A percentile compares a stretch with the other conserved stretches of the same genome.
Evolutionary conservation across 1,140 invertebrate genomes (phyloP).

Genomic region (Lethrus apterus): DNA sequence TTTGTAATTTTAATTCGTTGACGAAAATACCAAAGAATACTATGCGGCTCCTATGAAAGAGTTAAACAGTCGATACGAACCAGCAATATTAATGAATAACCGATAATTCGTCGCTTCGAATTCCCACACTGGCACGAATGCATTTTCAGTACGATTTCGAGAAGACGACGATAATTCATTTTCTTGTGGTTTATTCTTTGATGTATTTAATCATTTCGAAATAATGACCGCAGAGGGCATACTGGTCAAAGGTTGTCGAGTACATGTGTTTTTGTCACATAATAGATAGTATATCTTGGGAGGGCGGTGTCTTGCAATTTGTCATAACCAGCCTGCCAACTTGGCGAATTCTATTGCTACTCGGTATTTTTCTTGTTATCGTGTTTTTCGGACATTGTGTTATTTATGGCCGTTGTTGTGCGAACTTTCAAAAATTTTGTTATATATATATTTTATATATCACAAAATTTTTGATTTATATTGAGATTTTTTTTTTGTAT

Average conservation of each 20-base stretch:
- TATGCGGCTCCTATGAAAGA: too few relatives aligned
- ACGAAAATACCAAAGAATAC: too few relatives aligned
- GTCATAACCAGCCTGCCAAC: conserved; percentile 27
- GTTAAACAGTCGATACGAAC: too few relatives aligned
- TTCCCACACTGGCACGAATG: too few relatives aligned
- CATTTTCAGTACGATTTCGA: too few relatives aligned
- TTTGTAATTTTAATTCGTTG: too few relatives aligned
- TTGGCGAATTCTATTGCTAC: conserved; percentile 22
- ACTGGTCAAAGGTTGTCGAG: conserved; percentile 25
- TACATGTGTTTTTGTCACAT: conserved; percentile 35
- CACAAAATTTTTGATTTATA: too few relatives aligned
- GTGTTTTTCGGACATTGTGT: conserved; percentile 23
- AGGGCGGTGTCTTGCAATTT: conserved; percentile 28
- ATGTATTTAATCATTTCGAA: conserved; percentile 14
- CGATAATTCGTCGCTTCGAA: too few relatives aligned
- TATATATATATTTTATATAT: conserved; percentile 6
- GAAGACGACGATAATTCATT: too few relatives aligned
- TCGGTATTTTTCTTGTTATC: conserved; percentile 22
- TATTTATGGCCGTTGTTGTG: conserved; percentile 21
- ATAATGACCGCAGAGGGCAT: conserved; percentile 24
- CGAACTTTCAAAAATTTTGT: background rate
- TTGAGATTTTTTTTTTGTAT: too few relatives aligned
- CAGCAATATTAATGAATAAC: too few relatives aligned
- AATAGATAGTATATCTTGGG: conserved; percentile 33
- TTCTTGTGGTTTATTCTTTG: too few relatives aligned